phyloP scores from a whole-genome alignment of 2,113 vertebrate genomes.

The Corythaixoides concolor region DNA sequence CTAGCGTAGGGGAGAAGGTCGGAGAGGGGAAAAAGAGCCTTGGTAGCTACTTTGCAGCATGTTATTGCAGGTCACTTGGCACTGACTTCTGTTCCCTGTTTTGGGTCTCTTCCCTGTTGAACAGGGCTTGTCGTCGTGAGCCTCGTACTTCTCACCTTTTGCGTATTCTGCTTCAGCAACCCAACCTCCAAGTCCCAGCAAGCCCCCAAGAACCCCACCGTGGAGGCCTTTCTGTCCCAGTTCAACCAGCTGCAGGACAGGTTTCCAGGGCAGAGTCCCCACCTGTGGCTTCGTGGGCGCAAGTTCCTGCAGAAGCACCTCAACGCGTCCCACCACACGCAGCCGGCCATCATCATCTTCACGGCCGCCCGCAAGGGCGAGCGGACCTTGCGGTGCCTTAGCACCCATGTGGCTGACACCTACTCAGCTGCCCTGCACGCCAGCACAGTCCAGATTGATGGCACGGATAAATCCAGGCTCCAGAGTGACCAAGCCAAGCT shows the following conservation, averaged over 20 bases:
- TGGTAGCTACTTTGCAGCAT: not conserved
- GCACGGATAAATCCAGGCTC: constrained; percentile 57
- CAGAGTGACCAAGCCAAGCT: constrained; percentile 85
- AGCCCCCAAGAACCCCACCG: not conserved
- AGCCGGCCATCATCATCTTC: constrained; percentile 89
- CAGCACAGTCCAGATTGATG: constrained; percentile 77
- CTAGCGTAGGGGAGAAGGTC: not conserved
- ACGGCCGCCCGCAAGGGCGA: constrained; percentile 75
- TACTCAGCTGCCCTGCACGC: constrained; percentile 76
- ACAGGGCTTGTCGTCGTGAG: not conserved
- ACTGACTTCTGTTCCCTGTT: not conserved
- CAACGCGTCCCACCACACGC: constrained; percentile 66
- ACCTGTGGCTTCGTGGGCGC: constrained; percentile 83
- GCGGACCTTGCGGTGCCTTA: constrained; percentile 85
- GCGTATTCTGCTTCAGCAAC: not conserved
- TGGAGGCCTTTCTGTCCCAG: constrained; percentile 72
- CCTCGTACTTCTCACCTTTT: rapidly evolving
- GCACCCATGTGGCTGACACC: constrained; percentile 73
- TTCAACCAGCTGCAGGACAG: constrained; percentile 71
- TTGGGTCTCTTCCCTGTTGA: not conserved
- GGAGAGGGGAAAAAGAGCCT: not conserved
- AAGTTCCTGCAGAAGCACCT: constrained; percentile 87
- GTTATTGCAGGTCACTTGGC: not conserved
- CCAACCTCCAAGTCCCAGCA: constrained; percentile 23
- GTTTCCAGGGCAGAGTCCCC: constrained; percentile 83